Evolutionary conservation across 2,888 invertebrate species (phyloP).

Genomic region (Pterostichus niger): DNA sequence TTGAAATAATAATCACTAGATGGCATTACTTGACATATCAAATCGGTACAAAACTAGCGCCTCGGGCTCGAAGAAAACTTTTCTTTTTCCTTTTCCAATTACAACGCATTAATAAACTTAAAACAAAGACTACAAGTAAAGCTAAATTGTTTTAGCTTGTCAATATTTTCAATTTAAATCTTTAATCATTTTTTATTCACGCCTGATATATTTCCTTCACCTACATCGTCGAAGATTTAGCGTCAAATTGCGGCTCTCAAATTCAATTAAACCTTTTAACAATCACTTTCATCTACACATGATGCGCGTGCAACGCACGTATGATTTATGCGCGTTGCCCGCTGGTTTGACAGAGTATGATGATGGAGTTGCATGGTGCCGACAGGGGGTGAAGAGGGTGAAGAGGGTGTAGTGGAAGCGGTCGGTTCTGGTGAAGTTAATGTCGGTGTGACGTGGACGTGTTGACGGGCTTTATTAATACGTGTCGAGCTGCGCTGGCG

Average conservation of each 20-base stretch:
- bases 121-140: no score
- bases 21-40: no score
- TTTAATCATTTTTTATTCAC: neutral
- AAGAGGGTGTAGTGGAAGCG: neutral
- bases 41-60: no score
- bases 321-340: neutral
- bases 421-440: neutral
- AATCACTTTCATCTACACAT: neutral
- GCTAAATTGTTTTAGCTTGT: no score
- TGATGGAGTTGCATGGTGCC: neutral
- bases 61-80: no score
- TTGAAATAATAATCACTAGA: no score
- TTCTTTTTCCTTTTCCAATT: no score
- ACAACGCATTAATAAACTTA: no score
- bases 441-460: conserved; percentile 11
- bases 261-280: conserved; percentile 2
- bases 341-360: conserved; percentile 9
- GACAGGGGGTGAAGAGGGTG: neutral
- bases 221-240: neutral
- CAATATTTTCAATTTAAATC: neutral
- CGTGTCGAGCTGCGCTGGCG: neutral
- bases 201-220: neutral
- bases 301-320: conserved; percentile 1
- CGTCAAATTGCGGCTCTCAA: conserved; percentile 7
- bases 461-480: neutral